These are phyloP conservation scores for Danio jaintianensis DNA, from an alignment of 2,797 vertebrate species.

Conservation along the genomic window DNA sequence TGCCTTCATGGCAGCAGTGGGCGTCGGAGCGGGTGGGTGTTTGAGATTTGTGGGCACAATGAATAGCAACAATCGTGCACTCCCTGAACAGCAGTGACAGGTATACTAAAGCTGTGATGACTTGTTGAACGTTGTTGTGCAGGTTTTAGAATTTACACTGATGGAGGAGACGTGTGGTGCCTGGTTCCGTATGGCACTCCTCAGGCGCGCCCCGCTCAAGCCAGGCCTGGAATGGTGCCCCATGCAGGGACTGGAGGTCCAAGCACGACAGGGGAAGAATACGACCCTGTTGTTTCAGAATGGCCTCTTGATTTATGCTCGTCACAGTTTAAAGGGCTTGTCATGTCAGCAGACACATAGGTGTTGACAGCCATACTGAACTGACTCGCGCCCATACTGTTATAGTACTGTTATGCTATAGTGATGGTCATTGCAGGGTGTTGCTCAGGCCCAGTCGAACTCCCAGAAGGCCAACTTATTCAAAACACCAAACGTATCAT, in stretches of 20 bases:
- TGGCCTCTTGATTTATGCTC: conserved; percentile 80
- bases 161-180: conserved; percentile 53
- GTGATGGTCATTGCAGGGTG: conserved; percentile 32
- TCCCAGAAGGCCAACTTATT: conserved; percentile 39
- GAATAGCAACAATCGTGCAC: conserved; percentile 45
- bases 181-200: conserved; percentile 61
- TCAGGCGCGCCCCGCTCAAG: conserved; percentile 52
- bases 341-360: conserved; percentile 79
- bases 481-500: conserved; percentile 31
- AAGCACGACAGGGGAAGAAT: conserved; percentile 76
- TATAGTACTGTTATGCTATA: conserved; percentile 60
- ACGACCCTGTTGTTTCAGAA: conserved; percentile 82
- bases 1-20: conserved; percentile 29
- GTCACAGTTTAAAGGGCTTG: conserved; percentile 77
- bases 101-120: conserved; percentile 37
- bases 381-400: conserved; percentile 75
- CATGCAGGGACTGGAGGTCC: conserved; percentile 75
- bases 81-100: conserved; percentile 42
- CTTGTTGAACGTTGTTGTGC: conserved; percentile 40
- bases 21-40: conserved; percentile 25
- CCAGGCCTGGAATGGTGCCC: conserved; percentile 66
- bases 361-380: conserved; percentile 82
- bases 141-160: conserved; percentile 59
- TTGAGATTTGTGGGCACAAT: conserved; percentile 39
- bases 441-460: conserved; percentile 35